Conservation (phyloP, 1,140 invertebrate species). For the Babylonia areolata region DNA sequence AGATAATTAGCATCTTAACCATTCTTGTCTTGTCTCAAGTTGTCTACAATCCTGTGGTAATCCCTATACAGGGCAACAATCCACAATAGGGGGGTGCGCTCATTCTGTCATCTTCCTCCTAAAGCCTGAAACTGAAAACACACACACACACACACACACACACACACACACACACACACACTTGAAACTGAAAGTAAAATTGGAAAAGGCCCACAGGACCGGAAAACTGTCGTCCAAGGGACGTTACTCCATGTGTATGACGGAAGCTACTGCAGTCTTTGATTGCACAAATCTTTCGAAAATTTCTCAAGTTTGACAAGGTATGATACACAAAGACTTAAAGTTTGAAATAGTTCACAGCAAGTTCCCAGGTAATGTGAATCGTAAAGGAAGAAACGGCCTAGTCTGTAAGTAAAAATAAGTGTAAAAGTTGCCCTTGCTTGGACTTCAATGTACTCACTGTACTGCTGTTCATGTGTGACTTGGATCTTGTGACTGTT, state of each 20-base stretch:
- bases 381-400: not conserved
- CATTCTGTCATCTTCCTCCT: not conserved
- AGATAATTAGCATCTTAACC: too few relatives aligned
- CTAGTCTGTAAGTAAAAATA: not conserved
- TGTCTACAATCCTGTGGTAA: too few relatives aligned
- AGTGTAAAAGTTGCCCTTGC: too few relatives aligned
- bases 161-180: not conserved
- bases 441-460: too few relatives aligned
- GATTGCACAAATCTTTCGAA: conserved; percentile 8
- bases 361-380: not conserved
- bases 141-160: not conserved
- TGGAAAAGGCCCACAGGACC: not conserved
- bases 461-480: too few relatives aligned
- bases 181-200: not conserved
- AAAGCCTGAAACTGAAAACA: not conserved
- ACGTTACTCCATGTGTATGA: not conserved
- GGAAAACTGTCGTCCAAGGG: too few relatives aligned
- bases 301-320: not conserved
- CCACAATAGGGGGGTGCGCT: not conserved
- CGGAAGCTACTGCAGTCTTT: not conserved
- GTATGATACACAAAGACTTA: too few relatives aligned
- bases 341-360: not conserved
- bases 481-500: too few relatives aligned
- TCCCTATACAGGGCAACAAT: too few relatives aligned
- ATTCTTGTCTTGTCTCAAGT: too few relatives aligned